Base-by-base conservation (phyloP, 2,888 invertebrate genomes). In the Pilophorus perplexus region DNA sequence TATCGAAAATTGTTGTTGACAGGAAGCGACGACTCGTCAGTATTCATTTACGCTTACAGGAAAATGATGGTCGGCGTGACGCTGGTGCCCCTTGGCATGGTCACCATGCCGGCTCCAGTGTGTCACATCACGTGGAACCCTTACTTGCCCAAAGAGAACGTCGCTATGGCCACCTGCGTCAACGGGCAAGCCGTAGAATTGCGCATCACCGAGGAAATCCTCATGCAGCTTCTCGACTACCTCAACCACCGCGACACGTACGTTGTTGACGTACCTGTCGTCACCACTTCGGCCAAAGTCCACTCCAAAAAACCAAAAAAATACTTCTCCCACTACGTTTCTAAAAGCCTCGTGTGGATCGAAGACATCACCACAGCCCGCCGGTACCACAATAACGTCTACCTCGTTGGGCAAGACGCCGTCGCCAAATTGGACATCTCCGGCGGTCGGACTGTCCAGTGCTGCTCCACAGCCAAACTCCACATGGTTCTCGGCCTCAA, bases 111-210 rank as follows among this genome's bases (percentile, higher is more conserved):
- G 0, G 86, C 84, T 44, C 78, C 80, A 50, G 83, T 87, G 0
- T 83, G 82, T 1, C 85, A 80, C 72, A 80, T 90, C 74, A 81
- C 82, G 12, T 90, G 90, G 89, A 84, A 85, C 37, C 28, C 3
- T 5, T 44, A 16, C 33, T 10, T 3, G 3, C 22, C 42, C 2
- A 3, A 20, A 3, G 25, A 27, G 16, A 59, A 3, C 12, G 23
- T 59, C 18, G 27, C n/a, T n/a, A n/a, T 62, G 20, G 33, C 28
- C n/a, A 48, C 62, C 16, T 62, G 62, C 20, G 14, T 12, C 20
- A 50, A 10, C 3, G 62, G 46, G 1, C 12, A 33, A 20, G 20
- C 33, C 1, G 28, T 18, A n/a, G 16, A 62, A 28, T 16, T 62
- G 18, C 16, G 18, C 20, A 14, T 62, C 10, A 12, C 20, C 16